A percentile compares a stretch with the other conserved stretches of the same genome.
Conservation (phyloP, 2,888 invertebrate genomes). For the Aleiodes testaceus region DNA sequence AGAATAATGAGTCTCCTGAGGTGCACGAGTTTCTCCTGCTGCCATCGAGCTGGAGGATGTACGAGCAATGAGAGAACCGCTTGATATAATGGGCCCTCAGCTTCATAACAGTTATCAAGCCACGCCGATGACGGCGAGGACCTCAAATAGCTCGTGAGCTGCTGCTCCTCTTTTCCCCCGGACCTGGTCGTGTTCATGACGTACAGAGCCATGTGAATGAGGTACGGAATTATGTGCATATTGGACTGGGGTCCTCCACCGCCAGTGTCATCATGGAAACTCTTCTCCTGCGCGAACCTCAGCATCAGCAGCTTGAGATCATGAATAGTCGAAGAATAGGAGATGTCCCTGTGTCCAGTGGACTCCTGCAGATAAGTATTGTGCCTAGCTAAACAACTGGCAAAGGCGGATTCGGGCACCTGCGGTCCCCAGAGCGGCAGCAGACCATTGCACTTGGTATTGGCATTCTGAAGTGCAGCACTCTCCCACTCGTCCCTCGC, state of each 20-base stretch:
- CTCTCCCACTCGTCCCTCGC: conserved; percentile 97
- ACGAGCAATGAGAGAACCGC: conserved; percentile 86
- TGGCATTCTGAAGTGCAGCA: conserved; percentile 97
- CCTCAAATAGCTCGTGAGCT: conserved; percentile 83
- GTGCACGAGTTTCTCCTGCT: conserved; percentile 80
- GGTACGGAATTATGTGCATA: conserved; percentile 96
- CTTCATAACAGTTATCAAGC: conserved; percentile 90
- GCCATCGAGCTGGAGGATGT: conserved; percentile 86
- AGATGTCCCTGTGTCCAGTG: conserved; percentile 84
- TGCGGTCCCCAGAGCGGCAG: conserved; percentile 97
- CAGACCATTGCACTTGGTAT: conserved; percentile 97
- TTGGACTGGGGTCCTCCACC: conserved; percentile 98
- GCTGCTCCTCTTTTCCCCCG: conserved; percentile 84
- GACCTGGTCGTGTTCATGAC: conserved; percentile 91
- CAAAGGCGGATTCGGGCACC: conserved; percentile 93
- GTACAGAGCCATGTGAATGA: conserved; percentile 95
- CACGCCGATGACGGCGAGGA: conserved; percentile 78
- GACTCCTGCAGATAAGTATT: conserved; percentile 87
- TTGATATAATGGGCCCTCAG: conserved; percentile 95
- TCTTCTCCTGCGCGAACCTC: conserved; percentile 93
- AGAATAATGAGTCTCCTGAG: conserved; percentile 84
- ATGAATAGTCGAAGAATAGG: conserved; percentile 88
- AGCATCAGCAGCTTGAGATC: conserved; percentile 92
- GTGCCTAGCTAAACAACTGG: conserved; percentile 93
- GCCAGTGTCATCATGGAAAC: conserved; percentile 98